Conservation (phyloP, 2,888 invertebrate species). For the Synergus japonicus region DNA sequence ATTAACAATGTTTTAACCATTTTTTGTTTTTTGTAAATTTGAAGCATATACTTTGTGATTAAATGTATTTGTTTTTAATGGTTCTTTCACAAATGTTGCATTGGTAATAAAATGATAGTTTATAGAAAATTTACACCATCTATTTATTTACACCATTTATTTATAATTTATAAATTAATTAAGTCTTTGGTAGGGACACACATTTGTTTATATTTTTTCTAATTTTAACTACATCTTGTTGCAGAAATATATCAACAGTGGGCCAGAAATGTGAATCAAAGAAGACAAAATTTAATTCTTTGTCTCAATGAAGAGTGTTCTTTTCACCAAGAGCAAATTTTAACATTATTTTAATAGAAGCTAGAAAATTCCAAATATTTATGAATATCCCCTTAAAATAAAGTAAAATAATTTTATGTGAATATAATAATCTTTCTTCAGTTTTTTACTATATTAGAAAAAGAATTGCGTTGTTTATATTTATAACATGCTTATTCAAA, state of each 20-base stretch:
- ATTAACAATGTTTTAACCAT: not conserved
- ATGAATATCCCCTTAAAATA: not conserved
- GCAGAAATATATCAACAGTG: constrained; percentile 17
- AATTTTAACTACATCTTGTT: not conserved
- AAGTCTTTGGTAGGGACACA: not conserved
- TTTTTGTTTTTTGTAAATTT: not conserved
- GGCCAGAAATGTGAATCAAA: not conserved
- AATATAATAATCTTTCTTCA: not conserved
- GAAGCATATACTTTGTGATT: not conserved
- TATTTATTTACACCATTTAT: too few relatives aligned
- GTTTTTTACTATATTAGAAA: too few relatives aligned
- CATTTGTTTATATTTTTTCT: not conserved
- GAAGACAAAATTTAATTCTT: constrained; percentile 30
- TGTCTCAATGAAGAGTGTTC: constrained; percentile 59
- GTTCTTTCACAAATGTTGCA: not conserved
- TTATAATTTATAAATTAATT: not conserved
- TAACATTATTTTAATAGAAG: constrained; percentile 50
- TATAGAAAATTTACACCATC: not conserved
- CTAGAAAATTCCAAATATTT: constrained; percentile 22
- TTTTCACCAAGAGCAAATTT: constrained; percentile 62
- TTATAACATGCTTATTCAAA: not conserved
- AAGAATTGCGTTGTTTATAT: not conserved
- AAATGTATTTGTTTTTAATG: not conserved
- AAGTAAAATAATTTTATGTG: not conserved
- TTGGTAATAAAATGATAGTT: not conserved